Percentiles rank a stretch among this genome's conserved stretches.
Evolutionary conservation across 2,888 invertebrate genomes (phyloP).

Genomic region (Macaria notata): DNA sequence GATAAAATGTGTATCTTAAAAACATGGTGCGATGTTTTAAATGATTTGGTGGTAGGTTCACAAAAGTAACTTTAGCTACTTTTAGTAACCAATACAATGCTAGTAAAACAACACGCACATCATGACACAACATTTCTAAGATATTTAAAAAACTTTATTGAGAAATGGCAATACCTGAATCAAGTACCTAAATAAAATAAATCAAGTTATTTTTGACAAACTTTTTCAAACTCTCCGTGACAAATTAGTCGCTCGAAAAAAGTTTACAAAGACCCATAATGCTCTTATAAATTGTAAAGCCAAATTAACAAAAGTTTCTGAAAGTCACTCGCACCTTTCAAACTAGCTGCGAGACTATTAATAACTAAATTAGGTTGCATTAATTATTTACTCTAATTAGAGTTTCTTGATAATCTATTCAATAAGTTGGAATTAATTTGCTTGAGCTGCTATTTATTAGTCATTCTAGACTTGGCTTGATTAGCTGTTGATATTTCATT

Average conservation of each 20-base stretch:
- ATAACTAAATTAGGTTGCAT: background rate
- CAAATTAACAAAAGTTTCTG: slow-evolving; percentile 2
- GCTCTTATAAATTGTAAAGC: background rate
- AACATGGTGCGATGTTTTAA: no score
- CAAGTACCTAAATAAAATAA: no score
- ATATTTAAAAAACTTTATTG: no score
- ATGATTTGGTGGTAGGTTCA: no score
- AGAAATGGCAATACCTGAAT: no score
- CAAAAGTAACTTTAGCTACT: no score
- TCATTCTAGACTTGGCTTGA: background rate
- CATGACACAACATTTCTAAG: no score
- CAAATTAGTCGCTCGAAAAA: slow-evolving; percentile 2
- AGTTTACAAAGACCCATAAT: slow-evolving; percentile 14
- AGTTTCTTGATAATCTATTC: background rate
- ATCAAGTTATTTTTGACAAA: no score
- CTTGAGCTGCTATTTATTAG: background rate
- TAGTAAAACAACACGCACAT: no score
- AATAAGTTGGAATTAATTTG: background rate
- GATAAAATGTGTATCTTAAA: no score
- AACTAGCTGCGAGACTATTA: background rate
- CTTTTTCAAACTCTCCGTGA: background rate
- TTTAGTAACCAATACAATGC: no score
- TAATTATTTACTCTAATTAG: background rate
- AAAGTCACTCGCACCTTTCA: slow-evolving; percentile 4
- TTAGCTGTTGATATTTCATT: no score